A percentile compares a stretch with the other conserved stretches of the same genome.
Conservation (phyloP, 2,113 vertebrate species). For the Podocnemis expansa region DNA sequence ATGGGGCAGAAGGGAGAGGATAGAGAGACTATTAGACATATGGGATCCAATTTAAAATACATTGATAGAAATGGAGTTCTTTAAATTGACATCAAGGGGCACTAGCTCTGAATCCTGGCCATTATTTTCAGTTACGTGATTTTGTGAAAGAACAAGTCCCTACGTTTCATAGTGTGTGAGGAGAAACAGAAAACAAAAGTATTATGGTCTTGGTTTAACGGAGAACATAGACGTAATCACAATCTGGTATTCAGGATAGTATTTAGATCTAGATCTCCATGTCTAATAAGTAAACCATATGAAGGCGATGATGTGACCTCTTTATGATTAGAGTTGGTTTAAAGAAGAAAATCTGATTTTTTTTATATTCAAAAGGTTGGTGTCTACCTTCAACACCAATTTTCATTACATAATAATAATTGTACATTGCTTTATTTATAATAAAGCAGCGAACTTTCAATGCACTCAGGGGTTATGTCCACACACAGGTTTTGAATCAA, state of each 20-base stretch:
- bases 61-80: not conserved
- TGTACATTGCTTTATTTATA: not conserved
- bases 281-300: not conserved
- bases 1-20: not conserved
- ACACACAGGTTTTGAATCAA: too few relatives aligned
- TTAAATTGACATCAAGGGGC: not conserved
- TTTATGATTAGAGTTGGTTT: not conserved
- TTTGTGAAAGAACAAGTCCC: not conserved
- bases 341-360: not conserved
- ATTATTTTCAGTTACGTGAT: not conserved
- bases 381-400: not conserved
- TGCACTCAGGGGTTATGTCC: too few relatives aligned
- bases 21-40: not conserved
- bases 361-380: slow-evolving; percentile 1
- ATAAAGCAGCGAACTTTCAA: not conserved
- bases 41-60: not conserved
- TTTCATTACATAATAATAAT: not conserved
- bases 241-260: not conserved
- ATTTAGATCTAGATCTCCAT: not conserved
- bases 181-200: not conserved
- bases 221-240: not conserved
- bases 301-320: not conserved
- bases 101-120: not conserved
- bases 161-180: not conserved
- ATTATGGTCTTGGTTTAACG: not conserved